Percentiles rank a stretch among this genome's conserved stretches.
phyloP scores from a whole-genome alignment of 2,113 vertebrate genomes.

The Smithornis capensis region DNA sequence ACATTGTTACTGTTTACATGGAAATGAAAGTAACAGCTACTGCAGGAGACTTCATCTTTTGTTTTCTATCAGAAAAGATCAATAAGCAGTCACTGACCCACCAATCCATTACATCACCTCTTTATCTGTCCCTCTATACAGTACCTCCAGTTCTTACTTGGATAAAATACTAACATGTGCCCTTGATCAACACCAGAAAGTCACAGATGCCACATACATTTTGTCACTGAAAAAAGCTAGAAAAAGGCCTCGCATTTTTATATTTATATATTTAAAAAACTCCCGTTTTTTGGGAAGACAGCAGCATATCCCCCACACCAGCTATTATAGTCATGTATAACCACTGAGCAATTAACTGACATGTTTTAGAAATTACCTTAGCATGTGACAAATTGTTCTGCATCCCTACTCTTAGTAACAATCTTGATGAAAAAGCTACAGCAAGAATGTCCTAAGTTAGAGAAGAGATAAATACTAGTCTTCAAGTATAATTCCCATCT shows the following conservation, averaged over 20 bases:
- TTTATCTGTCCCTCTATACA: neutral
- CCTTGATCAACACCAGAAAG: neutral
- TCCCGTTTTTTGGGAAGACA: neutral
- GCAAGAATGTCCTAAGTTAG: neutral
- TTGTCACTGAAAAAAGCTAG: neutral
- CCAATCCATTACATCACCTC: neutral
- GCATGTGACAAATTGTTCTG: neutral
- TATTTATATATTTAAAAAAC: neutral
- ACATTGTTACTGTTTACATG: neutral
- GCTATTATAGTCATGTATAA: neutral
- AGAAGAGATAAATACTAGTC: neutral
- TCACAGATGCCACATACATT: neutral
- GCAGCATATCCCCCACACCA: neutral
- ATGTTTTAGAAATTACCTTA: neutral
- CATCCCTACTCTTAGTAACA: neutral
- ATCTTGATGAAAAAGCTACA: neutral
- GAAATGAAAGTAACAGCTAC: neutral
- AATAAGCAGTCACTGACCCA: neutral
- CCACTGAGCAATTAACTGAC: neutral
- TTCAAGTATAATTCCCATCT: neutral
- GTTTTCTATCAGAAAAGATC: neutral
- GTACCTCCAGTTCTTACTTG: neutral
- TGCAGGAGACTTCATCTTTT: neutral
- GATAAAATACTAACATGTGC: neutral
- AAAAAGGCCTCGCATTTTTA: neutral